These are phyloP conservation scores for human (Homo sapiens) DNA, from an alignment of 2,113 vertebrate species.

Conservation along the genomic window DNA sequence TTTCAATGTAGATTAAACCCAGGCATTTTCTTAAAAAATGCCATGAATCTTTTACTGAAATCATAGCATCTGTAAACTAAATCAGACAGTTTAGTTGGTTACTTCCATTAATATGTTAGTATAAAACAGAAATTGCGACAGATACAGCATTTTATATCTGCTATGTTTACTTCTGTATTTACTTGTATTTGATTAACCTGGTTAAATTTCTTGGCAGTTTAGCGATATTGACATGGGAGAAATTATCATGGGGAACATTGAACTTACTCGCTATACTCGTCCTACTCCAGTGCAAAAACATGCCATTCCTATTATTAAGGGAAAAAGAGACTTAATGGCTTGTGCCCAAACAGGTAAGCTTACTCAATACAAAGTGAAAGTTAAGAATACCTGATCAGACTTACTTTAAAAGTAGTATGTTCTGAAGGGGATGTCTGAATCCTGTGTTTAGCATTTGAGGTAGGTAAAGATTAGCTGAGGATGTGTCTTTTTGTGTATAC, in stretches of 20 bases:
- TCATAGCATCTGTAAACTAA: background rate
- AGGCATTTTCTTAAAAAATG: background rate
- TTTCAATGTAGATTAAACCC: background rate
- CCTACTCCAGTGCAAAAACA: constrained; percentile 98
- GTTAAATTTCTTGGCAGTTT: constrained; percentile 88
- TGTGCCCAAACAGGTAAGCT: constrained; percentile 96
- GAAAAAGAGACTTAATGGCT: constrained; percentile 98
- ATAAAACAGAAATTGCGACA: background rate
- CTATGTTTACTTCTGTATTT: background rate
- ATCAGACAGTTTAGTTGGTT: background rate
- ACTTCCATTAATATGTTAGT: background rate
- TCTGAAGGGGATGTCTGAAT: background rate
- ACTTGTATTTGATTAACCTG: background rate
- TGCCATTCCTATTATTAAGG: constrained; percentile 98
- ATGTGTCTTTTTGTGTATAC: background rate
- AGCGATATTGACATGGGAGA: constrained; percentile 98
- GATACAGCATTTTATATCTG: background rate
- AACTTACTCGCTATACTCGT: constrained; percentile 93
- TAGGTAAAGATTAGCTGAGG: background rate
- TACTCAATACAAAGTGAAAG: background rate
- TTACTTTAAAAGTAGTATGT: background rate
- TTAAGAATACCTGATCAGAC: background rate
- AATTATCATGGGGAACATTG: constrained; percentile 98
- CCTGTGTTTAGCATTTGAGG: background rate
- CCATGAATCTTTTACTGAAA: background rate